Evolutionary conservation across 2,888 invertebrate genomes (phyloP).

Genomic region (Drosophila aldrichi): DNA sequence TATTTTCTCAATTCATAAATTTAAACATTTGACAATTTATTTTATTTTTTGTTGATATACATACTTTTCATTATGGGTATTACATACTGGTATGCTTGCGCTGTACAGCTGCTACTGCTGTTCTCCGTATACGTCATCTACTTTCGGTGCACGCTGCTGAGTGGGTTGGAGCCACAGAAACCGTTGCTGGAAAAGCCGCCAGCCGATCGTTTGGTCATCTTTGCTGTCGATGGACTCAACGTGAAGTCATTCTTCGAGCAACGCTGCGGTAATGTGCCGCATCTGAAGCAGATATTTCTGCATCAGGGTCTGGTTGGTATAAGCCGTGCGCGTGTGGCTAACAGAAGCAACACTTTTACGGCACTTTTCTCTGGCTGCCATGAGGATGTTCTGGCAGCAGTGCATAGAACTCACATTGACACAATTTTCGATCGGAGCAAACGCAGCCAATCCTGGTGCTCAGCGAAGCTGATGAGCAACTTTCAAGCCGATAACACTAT

Average conservation of each 20-base stretch:
- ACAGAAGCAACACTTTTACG: conserved; percentile 93
- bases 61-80: conserved; percentile 32
- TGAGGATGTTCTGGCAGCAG: conserved; percentile 97
- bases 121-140: conserved; percentile 95
- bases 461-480: conserved; percentile 92
- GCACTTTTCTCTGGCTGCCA: conserved; percentile 95
- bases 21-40: background rate
- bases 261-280: conserved; percentile 72
- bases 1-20: background rate
- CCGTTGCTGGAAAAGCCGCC: conserved; percentile 67
- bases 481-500: conserved; percentile 90
- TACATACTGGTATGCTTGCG: conserved; percentile 78
- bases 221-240: conserved; percentile 96
- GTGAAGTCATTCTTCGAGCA: conserved; percentile 90
- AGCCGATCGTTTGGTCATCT: conserved; percentile 92
- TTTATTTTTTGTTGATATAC: background rate
- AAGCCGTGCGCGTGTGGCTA: conserved; percentile 95
- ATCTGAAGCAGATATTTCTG: conserved; percentile 73
- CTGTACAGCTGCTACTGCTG: conserved; percentile 91
- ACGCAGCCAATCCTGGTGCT: conserved; percentile 96
- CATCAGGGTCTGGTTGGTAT: conserved; percentile 88
- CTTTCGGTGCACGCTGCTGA: conserved; percentile 93
- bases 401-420: conserved; percentile 96
- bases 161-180: conserved; percentile 67
- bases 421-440: conserved; percentile 95